Conservation (phyloP, 2,113 vertebrate genomes). For the Bagarius yarrelli region DNA sequence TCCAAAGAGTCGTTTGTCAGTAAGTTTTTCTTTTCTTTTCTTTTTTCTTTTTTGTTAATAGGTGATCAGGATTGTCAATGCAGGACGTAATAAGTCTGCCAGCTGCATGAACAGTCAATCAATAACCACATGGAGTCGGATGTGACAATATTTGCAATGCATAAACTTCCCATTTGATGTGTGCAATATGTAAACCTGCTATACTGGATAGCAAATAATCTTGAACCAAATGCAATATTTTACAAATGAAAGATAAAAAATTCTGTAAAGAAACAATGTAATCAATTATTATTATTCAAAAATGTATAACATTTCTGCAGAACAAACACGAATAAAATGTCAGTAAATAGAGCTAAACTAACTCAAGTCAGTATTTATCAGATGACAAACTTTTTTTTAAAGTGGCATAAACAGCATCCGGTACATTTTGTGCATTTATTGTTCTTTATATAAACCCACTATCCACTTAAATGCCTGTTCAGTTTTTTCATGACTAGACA, state of each 20-base stretch:
- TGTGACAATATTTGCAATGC: background rate
- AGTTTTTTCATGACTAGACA: too few species aligned
- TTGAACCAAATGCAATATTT: background rate
- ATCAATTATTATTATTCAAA: background rate
- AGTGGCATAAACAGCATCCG: background rate
- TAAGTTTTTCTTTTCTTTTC: too few species aligned
- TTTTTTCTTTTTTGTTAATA: too few species aligned
- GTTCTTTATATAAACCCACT: too few species aligned
- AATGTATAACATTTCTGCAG: background rate
- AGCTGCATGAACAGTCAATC: background rate
- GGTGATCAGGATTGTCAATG: background rate
- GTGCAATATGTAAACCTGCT: background rate
- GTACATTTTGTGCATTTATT: background rate
- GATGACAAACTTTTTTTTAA: background rate
- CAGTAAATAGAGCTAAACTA: background rate
- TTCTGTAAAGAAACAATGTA: background rate
- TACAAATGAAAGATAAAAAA: background rate
- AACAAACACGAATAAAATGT: background rate
- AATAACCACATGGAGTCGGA: background rate
- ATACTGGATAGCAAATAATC: background rate
- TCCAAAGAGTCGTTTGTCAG: too few species aligned
- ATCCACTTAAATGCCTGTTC: too few species aligned
- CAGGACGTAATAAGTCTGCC: background rate
- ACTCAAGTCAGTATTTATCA: background rate
- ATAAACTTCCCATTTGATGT: background rate